These are phyloP conservation scores for Eospalax fontanierii DNA, from an alignment of 2,797 vertebrate genomes.

Conservation along the genomic window DNA sequence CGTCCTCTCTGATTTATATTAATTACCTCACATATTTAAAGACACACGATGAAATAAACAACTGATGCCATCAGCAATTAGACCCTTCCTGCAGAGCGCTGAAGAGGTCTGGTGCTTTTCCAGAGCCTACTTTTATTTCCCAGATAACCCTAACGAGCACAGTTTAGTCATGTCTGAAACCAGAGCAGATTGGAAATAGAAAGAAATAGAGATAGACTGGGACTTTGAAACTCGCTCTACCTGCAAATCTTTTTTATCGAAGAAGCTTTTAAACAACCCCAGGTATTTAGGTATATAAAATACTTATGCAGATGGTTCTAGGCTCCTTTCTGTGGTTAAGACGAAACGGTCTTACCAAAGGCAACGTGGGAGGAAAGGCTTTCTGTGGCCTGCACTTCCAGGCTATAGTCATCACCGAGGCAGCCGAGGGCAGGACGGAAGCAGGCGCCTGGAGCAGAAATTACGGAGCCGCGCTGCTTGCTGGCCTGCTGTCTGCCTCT, in stretches of 20 bases:
- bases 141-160: slow-evolving; percentile 21
- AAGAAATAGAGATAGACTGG: neutral
- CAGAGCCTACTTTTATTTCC: neutral
- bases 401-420: neutral
- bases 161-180: neutral
- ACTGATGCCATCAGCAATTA: neutral
- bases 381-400: neutral
- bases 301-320: neutral
- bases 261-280: neutral
- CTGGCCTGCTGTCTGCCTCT: neutral
- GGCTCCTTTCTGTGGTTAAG: neutral
- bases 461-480: too few species aligned
- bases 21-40: slow-evolving; percentile 57
- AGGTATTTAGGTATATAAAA: too few species aligned
- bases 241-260: neutral
- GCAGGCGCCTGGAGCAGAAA: neutral
- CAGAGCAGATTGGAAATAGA: neutral
- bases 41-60: slow-evolving; percentile 1
- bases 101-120: neutral
- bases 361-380: neutral
- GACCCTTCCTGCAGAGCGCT: neutral
- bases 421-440: neutral
- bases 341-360: neutral
- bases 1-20: neutral
- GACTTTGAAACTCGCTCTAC: neutral